These are phyloP conservation scores for Delichon dasypus DNA, from an alignment of 2,797 vertebrate genomes.

Conservation along the genomic window DNA sequence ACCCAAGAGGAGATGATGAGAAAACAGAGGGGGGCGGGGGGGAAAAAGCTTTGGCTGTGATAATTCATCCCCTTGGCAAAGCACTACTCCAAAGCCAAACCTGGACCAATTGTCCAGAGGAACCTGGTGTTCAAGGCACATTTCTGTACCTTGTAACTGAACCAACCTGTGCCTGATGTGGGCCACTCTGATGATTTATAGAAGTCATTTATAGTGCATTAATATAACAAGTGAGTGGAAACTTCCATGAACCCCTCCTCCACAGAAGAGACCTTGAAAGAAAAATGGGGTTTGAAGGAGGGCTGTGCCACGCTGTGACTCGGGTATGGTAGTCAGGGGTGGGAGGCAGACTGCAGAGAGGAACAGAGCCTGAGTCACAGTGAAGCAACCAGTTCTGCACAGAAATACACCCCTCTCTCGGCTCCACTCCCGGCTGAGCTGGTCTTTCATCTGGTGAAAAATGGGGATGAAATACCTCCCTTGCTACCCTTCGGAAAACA, in stretches of 20 bases:
- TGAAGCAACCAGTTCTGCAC: not conserved
- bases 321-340: not conserved
- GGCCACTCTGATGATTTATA: not conserved
- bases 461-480: not conserved
- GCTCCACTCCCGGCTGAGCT: not conserved
- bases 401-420: not conserved
- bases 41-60: not conserved
- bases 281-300: not conserved
- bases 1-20: not conserved
- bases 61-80: not conserved
- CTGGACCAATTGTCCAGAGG: not conserved
- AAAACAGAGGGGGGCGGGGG: not conserved
- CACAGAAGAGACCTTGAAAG: not conserved
- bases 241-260: not conserved
- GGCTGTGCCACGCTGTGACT: rapidly evolving
- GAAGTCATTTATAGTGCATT: not conserved
- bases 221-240: not conserved
- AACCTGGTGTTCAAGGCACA: not conserved
- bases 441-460: not conserved
- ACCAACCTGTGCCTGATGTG: not conserved
- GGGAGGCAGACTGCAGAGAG: not conserved
- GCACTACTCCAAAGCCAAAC: not conserved
- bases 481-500: not conserved
- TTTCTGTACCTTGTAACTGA: not conserved
- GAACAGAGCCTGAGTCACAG: not conserved